A percentile compares a stretch with the other conserved stretches of the same genome.
Conservation (phyloP, 2,797 vertebrate species). For the Sebastes aleutianus region DNA sequence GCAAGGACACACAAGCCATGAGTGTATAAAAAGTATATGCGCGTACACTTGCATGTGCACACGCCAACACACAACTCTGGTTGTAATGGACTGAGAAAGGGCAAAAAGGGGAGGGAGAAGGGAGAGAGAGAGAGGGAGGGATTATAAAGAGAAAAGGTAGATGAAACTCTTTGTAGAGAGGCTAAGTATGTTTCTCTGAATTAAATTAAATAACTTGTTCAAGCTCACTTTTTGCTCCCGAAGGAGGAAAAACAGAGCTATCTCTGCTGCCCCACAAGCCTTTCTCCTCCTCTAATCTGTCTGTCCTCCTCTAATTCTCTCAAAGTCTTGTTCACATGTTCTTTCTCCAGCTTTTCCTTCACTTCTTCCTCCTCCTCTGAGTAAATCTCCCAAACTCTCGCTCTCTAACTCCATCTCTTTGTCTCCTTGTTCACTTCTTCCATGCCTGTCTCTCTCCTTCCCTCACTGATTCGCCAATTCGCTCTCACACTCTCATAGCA, state of each 20-base stretch:
- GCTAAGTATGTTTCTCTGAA: slow-evolving; percentile 49
- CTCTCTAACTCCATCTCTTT: slow-evolving; percentile 42
- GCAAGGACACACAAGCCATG: slow-evolving; percentile 37
- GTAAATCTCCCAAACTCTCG: slow-evolving; percentile 42
- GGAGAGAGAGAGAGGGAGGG: slow-evolving; percentile 10
- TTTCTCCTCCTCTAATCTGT: slow-evolving; percentile 45
- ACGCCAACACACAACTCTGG: slow-evolving; percentile 29
- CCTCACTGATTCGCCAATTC: slow-evolving; percentile 46
- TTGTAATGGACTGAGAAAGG: slow-evolving; percentile 56
- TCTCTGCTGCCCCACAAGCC: slow-evolving; percentile 36
- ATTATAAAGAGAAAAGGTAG: slow-evolving; percentile 40
- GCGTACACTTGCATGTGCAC: slow-evolving; percentile 4
- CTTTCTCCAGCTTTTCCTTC: slow-evolving; percentile 26
- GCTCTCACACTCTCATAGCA: slow-evolving; percentile 64
- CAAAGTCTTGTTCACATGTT: slow-evolving; percentile 40
- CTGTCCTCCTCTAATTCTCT: slow-evolving; percentile 48
- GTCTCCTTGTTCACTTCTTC: slow-evolving; percentile 40
- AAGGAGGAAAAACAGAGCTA: slow-evolving; percentile 13
- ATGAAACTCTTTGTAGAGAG: slow-evolving; percentile 38
- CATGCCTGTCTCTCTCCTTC: slow-evolving; percentile 30
- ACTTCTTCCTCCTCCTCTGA: slow-evolving; percentile 13
- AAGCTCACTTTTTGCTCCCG: slow-evolving; percentile 33
- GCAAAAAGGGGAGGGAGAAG: not conserved
- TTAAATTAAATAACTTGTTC: slow-evolving; percentile 59
- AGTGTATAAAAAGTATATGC: slow-evolving; percentile 28